Evolutionary conservation across 2,888 invertebrate species (phyloP), one percentile per base, ranked within the genome.

Genomic region (Entomobrya multifasciata): DNA sequence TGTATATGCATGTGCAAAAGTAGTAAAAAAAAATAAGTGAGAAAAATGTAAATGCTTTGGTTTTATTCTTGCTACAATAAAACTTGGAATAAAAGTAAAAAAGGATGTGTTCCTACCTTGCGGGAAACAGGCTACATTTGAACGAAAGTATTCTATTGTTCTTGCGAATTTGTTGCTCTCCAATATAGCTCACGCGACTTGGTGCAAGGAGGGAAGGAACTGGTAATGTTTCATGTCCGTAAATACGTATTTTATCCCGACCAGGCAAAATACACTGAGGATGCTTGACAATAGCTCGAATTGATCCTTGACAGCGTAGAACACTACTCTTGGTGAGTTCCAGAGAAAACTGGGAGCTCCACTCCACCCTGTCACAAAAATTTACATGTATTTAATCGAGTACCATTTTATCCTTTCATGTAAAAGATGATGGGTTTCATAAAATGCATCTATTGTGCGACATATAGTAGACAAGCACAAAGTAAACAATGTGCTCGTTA

Each of bases 191-290:
- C 60, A 89, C 65, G n/a, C 90, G 88, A 52, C 88, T 89, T 27
- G 90, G 88, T 25, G 90, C 89, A 8, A 91, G 85, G n/a, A 89
- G 86, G 1, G 89, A 90, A 1, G 91, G 91, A 1, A 90, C 90
- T n/a, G 90, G 86, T 0, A 89, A 74, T 17, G 90, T 89, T 86
- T 91, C 90, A 60, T 90, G 87, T 11, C 90, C 91, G 62, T 89
- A 90, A 41, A 91, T 89, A 10, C 91, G 89, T 36, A 91, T 80
- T 79, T 90, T 90, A 87, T 91, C 91, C 47, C 81, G 72, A 6
- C 87, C 90, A 41, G 85, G 86, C n/a, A 90, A 49, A 47, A 88
- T 79, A 67, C 91, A 91, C 25, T 79, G 86, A 8, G 91, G 91
- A 55, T 89, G 87, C 0, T 88, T 80, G 13, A 90, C 86, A 30